Conservation (phyloP, 2,113 vertebrate species). For the Lonchura striata region DNA sequence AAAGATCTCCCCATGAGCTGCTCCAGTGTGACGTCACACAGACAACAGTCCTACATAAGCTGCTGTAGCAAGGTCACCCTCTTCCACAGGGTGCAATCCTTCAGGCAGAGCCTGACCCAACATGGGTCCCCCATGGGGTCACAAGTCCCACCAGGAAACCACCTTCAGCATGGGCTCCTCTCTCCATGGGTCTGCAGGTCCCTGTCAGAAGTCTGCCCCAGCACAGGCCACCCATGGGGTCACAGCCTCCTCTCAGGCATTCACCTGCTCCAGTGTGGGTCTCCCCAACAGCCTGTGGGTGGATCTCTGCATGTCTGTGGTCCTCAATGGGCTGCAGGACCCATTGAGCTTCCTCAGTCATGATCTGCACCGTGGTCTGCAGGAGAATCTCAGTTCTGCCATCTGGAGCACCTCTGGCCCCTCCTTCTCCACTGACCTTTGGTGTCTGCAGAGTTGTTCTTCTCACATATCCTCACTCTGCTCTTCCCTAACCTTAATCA, state of each 20-base stretch:
- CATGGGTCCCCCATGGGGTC: neutral
- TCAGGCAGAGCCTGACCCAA: neutral
- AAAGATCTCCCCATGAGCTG: neutral
- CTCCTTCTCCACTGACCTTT: neutral
- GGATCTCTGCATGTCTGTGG: too few species aligned
- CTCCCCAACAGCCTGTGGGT: neutral
- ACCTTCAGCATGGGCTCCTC: neutral
- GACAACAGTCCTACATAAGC: neutral
- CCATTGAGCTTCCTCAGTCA: neutral
- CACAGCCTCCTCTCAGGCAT: neutral
- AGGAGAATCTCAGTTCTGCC: fast-evolving
- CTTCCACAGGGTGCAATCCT: neutral
- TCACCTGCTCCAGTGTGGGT: neutral
- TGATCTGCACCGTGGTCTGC: neutral
- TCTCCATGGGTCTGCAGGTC: neutral
- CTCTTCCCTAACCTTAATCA: neutral
- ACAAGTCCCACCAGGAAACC: neutral
- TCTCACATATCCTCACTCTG: neutral
- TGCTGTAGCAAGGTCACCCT: neutral
- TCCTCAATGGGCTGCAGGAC: neutral
- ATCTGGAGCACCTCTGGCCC: neutral
- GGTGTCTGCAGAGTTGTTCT: neutral
- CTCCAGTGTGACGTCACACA: fast-evolving
- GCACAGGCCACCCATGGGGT: neutral
- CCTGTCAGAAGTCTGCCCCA: neutral